Evolutionary conservation across 2,888 invertebrate species (phyloP).

Genomic region (Timema cristinae): DNA sequence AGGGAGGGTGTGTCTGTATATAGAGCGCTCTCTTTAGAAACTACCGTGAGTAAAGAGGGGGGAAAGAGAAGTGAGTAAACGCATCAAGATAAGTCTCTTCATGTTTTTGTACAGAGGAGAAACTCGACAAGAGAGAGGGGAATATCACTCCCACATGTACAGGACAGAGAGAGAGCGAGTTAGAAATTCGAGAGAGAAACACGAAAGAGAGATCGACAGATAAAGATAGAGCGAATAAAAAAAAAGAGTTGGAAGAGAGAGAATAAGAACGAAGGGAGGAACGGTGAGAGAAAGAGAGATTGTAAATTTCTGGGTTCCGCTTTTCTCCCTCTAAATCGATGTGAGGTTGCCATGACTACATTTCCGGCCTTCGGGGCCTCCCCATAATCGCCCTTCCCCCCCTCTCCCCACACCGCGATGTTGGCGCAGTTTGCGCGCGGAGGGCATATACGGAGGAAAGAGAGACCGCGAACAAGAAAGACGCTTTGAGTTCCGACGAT

Average conservation of each 20-base stretch:
- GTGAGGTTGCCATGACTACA: conserved; percentile 32
- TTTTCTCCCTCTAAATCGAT: conserved; percentile 32
- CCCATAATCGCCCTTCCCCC: not conserved
- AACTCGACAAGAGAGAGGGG: too few species aligned
- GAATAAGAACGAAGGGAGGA: too few species aligned
- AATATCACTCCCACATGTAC: too few species aligned
- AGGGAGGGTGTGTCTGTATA: too few species aligned
- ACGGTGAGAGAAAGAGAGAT: conserved; percentile 1
- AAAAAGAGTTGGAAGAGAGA: not conserved
- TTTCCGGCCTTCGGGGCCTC: conserved; percentile 30
- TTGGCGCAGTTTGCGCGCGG: conserved; percentile 4
- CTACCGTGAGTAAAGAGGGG: not conserved
- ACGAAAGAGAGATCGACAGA: not conserved
- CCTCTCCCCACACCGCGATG: not conserved
- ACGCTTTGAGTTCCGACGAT: too few species aligned
- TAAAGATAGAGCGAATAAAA: conserved; percentile 18
- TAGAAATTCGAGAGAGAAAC: not conserved
- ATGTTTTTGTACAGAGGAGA: too few species aligned
- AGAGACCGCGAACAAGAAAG: too few species aligned
- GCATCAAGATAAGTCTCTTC: conserved; percentile 9
- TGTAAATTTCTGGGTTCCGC: conserved; percentile 30
- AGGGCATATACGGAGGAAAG: too few species aligned
- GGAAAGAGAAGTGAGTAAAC: conserved; percentile 4
- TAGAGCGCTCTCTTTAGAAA: too few species aligned
- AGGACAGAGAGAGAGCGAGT: too few species aligned